Conservation (phyloP, 2,113 vertebrate species). For the Carassius auratus region DNA sequence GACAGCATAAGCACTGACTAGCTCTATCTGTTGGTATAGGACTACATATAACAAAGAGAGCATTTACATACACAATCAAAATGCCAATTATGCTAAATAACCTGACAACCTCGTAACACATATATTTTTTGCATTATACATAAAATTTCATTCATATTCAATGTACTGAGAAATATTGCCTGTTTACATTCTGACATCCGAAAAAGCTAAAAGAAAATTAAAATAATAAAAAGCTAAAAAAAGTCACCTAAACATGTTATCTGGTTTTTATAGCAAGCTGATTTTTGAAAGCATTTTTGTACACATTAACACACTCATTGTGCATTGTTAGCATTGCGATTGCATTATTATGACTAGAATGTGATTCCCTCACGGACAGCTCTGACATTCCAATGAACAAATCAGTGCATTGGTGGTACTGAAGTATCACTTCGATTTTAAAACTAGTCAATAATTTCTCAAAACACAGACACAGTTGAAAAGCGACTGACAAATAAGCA, state of each 20-base stretch:
- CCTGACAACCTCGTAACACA: neutral
- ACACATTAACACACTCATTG: neutral
- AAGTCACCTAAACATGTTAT: too few relatives aligned
- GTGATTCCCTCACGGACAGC: neutral
- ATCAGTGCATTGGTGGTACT: neutral
- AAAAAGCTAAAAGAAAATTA: neutral
- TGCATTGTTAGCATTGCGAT: neutral
- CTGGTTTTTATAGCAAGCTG: neutral
- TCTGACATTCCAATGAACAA: neutral
- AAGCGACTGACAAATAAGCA: neutral
- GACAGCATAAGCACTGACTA: neutral
- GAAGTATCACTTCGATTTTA: neutral
- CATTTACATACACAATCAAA: neutral
- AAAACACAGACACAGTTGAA: neutral
- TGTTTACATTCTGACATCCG: neutral
- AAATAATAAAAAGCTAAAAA: neutral
- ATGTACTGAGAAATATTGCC: neutral
- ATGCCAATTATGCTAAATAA: neutral
- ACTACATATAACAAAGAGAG: neutral
- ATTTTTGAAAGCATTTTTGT: neutral
- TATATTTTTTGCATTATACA: neutral
- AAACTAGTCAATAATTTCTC: neutral
- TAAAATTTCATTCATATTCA: neutral
- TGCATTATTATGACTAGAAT: slow-evolving; percentile 18
- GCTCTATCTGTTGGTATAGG: neutral